Percentiles rank a stretch among this genome's conserved stretches.
phyloP scores from a whole-genome alignment of 2,113 vertebrate species.

The Toxostoma redivivum region DNA sequence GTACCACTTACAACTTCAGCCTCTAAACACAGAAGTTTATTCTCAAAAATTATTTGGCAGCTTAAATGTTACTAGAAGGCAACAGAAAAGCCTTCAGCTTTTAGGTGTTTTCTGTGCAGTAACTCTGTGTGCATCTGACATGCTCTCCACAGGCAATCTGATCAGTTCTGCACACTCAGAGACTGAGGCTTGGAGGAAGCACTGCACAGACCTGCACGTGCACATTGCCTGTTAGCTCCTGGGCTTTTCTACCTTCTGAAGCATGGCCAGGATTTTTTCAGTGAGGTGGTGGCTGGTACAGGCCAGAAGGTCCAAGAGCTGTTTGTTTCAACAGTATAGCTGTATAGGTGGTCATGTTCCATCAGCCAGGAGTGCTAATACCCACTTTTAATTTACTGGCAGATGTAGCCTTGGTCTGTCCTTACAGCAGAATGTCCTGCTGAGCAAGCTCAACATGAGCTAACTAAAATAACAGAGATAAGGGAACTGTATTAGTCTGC shows the following conservation, averaged over 20 bases:
- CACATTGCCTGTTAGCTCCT: neutral
- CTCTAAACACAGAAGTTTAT: neutral
- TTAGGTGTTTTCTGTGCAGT: neutral
- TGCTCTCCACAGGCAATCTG: fast-evolving
- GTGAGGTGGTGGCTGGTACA: neutral
- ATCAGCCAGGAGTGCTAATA: neutral
- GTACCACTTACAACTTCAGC: neutral
- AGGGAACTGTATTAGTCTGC: neutral
- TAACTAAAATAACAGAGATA: conserved; percentile 44
- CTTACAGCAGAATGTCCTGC: neutral
- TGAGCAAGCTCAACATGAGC: neutral
- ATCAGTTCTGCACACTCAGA: neutral
- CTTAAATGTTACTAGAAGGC: neutral
- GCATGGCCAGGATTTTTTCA: neutral
- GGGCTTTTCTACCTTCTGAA: neutral
- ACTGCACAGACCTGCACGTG: neutral
- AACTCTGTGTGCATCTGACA: neutral
- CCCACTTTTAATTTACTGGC: neutral
- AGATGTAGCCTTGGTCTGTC: neutral
- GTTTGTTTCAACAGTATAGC: neutral
- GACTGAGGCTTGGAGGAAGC: neutral
- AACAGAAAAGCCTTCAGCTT: neutral
- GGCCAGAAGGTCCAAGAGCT: neutral
- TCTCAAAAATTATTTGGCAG: neutral
- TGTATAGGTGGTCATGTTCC: neutral